Conservation (phyloP, 92 coral and sea anemone genomes). For the Bergia sp. region DNA sequence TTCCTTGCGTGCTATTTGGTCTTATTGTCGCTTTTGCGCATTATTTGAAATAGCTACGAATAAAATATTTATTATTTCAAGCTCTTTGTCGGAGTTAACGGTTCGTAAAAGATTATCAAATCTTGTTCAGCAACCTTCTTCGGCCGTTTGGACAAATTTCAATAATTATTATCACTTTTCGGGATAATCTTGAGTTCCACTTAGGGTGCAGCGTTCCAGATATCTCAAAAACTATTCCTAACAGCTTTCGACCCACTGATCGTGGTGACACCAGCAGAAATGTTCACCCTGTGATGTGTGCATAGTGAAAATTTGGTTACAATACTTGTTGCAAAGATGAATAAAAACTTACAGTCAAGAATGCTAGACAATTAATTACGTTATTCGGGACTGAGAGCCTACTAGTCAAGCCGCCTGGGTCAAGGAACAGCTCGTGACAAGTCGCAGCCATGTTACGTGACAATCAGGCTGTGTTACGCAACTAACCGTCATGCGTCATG, state of each 20-base stretch:
- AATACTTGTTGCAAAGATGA: neutral
- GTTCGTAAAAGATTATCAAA: too few species aligned
- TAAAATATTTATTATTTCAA: neutral
- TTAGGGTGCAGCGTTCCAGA: neutral
- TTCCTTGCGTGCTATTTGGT: neutral
- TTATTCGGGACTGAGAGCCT: slow-evolving; percentile 17
- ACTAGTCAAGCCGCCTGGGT: slow-evolving; percentile 26
- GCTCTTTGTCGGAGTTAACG: neutral
- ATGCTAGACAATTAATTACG: slow-evolving; percentile 31
- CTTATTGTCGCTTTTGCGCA: neutral
- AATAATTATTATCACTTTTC: neutral
- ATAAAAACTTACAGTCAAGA: slow-evolving; percentile 25
- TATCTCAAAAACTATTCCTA: neutral
- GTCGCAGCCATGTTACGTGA: slow-evolving; percentile 39
- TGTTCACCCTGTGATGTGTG: neutral
- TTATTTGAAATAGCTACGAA: too few species aligned
- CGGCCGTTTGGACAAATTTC: too few species aligned
- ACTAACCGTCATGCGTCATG: slow-evolving; percentile 51
- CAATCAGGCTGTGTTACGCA: slow-evolving; percentile 42
- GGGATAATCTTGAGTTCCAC: neutral
- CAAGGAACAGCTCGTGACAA: slow-evolving; percentile 19
- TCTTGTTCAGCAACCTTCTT: too few species aligned
- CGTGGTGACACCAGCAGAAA: neutral
- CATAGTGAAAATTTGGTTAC: neutral
- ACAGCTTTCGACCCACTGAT: neutral